phyloP scores from a whole-genome alignment of 1,140 invertebrate genomes.

The Drosophila triauraria region DNA sequence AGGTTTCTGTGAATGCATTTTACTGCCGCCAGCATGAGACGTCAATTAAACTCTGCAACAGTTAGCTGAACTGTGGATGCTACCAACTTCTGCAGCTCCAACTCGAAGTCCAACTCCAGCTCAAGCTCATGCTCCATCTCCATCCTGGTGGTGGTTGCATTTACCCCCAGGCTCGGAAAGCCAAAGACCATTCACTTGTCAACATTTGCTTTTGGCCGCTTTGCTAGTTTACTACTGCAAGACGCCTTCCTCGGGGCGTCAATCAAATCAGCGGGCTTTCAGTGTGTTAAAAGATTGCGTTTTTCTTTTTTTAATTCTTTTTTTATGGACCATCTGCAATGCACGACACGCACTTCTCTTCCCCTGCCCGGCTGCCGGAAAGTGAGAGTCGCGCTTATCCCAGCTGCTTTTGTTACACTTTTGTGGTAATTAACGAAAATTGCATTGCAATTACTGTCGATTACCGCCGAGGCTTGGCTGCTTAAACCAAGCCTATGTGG shows the following conservation, averaged over 20 bases:
- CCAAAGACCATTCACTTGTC: conserved; percentile 66
- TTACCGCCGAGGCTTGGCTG: conserved; percentile 11
- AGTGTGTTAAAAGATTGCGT: conserved; percentile 48
- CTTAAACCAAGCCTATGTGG: conserved; percentile 14
- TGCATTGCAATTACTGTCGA: conserved; percentile 40
- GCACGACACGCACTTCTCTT: conserved; percentile 24
- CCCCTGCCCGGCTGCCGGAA: conserved; percentile 14
- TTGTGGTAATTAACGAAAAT: conserved; percentile 46
- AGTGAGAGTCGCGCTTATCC: conserved; percentile 33
- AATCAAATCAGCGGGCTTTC: conserved; percentile 55
- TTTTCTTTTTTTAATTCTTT: conserved; percentile 3
- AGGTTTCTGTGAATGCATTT: conserved; percentile 53
- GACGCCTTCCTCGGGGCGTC: conserved; percentile 57
- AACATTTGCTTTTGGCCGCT: conserved; percentile 52
- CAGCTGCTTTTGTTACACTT: conserved; percentile 35
- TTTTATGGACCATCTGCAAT: conserved; percentile 44
- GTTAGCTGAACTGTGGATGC: conserved; percentile 48
- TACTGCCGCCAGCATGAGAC: conserved; percentile 47
- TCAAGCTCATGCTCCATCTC: conserved; percentile 3
- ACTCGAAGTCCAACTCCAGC: background rate
- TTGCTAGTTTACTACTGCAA: conserved; percentile 48
- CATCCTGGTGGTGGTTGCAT: conserved; percentile 24
- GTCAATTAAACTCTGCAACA: conserved; percentile 51
- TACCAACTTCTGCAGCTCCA: conserved; percentile 28
- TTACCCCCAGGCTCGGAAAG: conserved; percentile 56